Conservation (phyloP, 1,140 invertebrate genomes). For the Microplitis mediator region DNA sequence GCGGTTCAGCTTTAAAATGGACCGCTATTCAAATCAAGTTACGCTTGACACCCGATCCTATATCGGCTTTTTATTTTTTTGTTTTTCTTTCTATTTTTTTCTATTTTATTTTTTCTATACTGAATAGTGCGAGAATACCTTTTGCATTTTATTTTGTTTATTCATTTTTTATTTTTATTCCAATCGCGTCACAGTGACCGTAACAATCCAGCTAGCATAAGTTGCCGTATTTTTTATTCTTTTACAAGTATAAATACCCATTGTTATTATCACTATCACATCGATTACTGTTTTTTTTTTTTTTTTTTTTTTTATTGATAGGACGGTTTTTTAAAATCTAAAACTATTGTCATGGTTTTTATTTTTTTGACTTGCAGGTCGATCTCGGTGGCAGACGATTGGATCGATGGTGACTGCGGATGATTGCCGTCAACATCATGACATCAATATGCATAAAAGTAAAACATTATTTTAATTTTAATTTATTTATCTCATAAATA, state of each 20-base stretch:
- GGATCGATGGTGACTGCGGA: neutral
- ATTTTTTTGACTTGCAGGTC: neutral
- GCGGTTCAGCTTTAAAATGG: neutral
- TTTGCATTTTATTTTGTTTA: neutral
- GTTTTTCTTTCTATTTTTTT: neutral
- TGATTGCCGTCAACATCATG: neutral
- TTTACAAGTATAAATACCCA: neutral
- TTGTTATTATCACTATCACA: neutral
- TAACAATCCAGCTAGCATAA: neutral
- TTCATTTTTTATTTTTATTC: neutral
- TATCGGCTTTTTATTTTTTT: neutral
- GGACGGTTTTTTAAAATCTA: too few relatives aligned
- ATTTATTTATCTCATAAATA: too few relatives aligned
- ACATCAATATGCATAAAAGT: neutral
- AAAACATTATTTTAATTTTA: neutral
- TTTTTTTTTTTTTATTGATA: neutral
- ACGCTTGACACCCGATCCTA: slow-evolving; percentile 9
- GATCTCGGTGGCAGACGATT: neutral
- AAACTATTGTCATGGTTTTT: neutral
- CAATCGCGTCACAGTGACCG: neutral
- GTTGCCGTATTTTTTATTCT: neutral
- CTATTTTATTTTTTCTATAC: neutral
- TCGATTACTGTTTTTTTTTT: neutral
- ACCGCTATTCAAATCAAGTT: neutral
- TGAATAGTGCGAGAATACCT: neutral